phyloP scores from a whole-genome alignment of 2,797 vertebrate genomes.

The Etheostoma perlongum region DNA sequence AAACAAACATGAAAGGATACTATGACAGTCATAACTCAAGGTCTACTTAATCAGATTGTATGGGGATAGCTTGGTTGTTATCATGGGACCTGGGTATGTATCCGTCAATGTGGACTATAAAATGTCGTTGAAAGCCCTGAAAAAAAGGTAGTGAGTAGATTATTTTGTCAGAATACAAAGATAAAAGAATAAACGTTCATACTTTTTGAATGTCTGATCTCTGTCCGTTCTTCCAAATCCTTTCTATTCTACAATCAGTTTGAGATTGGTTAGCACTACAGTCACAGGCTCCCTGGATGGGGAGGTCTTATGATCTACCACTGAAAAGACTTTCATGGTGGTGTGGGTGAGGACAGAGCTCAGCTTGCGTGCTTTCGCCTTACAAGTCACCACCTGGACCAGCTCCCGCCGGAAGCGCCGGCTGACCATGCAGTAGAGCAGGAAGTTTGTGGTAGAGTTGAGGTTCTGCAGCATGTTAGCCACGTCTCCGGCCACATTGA shows the following conservation, averaged over 20 bases:
- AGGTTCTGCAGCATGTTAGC: slow-evolving; percentile 89
- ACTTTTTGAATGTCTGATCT: background rate
- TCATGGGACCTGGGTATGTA: background rate
- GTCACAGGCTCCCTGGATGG: slow-evolving; percentile 18
- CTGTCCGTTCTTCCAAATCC: background rate
- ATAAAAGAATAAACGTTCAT: no score
- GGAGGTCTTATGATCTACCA: slow-evolving; percentile 50
- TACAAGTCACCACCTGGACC: slow-evolving; percentile 63
- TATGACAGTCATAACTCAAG: background rate
- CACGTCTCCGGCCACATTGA: slow-evolving; percentile 82
- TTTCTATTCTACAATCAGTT: slow-evolving; percentile 42
- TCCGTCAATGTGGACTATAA: background rate
- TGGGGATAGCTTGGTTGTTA: background rate
- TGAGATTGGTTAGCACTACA: slow-evolving; percentile 74
- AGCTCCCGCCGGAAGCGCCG: slow-evolving; percentile 81
- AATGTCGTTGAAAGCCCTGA: background rate
- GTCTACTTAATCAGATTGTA: background rate
- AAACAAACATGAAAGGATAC: background rate
- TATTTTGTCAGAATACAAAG: background rate
- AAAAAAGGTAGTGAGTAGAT: background rate
- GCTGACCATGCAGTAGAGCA: slow-evolving; percentile 87
- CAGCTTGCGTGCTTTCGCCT: slow-evolving; percentile 34
- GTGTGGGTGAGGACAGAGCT: slow-evolving; percentile 72
- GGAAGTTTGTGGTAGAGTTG: slow-evolving; percentile 87
- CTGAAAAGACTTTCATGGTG: slow-evolving; percentile 82